phyloP scores from a whole-genome alignment of 2,888 invertebrate genomes.

The Rosalia funebris region DNA sequence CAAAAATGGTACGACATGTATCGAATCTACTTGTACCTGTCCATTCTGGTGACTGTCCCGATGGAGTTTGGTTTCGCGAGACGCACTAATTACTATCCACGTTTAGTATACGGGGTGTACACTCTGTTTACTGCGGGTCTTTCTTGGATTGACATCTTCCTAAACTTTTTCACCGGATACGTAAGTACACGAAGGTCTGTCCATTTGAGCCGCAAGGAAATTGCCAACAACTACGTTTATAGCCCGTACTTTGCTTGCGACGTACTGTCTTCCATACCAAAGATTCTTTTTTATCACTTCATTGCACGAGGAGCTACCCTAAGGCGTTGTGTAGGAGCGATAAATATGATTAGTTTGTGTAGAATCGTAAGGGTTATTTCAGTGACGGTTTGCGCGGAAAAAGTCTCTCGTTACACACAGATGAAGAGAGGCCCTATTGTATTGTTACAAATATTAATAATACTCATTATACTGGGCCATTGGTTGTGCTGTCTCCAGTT shows the following conservation, averaged over 20 bases:
- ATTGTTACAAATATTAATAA: too few species aligned
- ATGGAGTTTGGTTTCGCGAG: constrained; percentile 30
- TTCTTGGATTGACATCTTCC: constrained; percentile 29
- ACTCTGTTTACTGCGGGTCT: constrained; percentile 22
- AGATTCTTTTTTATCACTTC: constrained; percentile 8
- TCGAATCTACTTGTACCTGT: constrained; percentile 35
- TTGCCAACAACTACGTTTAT: constrained; percentile 34
- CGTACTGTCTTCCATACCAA: constrained; percentile 36
- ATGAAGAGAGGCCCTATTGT: too few species aligned
- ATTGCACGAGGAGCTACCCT: neutral
- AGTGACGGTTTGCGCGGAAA: neutral
- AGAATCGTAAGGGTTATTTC: constrained; percentile 23
- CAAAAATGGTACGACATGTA: constrained; percentile 34
- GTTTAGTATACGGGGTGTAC: neutral
- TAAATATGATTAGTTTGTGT: constrained; percentile 11
- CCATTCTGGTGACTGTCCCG: constrained; percentile 30
- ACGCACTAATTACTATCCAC: neutral
- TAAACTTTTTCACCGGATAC: constrained; percentile 42
- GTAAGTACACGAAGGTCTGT: constrained; percentile 20
- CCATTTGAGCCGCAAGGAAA: constrained; percentile 28
- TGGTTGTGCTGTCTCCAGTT: constrained; percentile 33
- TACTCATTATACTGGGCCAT: constrained; percentile 24
- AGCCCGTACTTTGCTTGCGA: constrained; percentile 40
- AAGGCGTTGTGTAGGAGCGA: constrained; percentile 2
- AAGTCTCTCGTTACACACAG: too few species aligned